Base-by-base conservation (phyloP, 2,888 invertebrate species). In the Pilophorus perplexus region DNA sequence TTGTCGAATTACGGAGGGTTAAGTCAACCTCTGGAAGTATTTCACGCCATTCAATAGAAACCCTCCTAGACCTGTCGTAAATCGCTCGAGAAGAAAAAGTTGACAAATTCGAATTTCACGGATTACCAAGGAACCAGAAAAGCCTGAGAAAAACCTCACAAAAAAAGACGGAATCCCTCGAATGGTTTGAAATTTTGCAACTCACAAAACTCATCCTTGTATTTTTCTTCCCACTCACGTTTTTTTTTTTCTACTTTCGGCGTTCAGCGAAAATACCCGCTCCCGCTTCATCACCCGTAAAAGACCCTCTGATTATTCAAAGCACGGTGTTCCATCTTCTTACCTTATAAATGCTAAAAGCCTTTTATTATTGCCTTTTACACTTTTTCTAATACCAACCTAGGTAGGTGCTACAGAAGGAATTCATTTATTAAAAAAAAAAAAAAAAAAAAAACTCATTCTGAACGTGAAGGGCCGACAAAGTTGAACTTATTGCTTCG, bases 291-390 rank as follows among this genome's bases (percentile, higher is more conserved):
- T 20, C 25, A 22, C 10, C 10, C 2, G 23, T 10, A 2, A 46
- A 46, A 23, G 23, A 55, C 55, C 55, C 38, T 18, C 38, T 55
- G 55, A 55, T 55, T 55, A 55, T 55, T 55, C 55, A 55, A 38
- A 38, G 55, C 55, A 55, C 55, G 55, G 55, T 37, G 37, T 55
- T 55, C 20, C 55, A 55, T 55, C 55, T 28, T 37, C 37, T 18
- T 37, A 22, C 55, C 55, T 55, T 55, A 55, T 55, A 55, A 55
- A 55, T 55, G 37, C 55, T 38, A 38, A 55, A 38, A 37, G 55
- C 55, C 55, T 55, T 55, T 37, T 38, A 55, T 55, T 55, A 55
- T 55, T 55, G 33, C 55, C 37, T 55, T 55, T 55, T 37, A 38
- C 33, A 55, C 55, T 28, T 54, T 16, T 33, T 27, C 27, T 28